Base-by-base conservation (phyloP, 2,113 vertebrate genomes). In the Dasypus novemcinctus region DNA sequence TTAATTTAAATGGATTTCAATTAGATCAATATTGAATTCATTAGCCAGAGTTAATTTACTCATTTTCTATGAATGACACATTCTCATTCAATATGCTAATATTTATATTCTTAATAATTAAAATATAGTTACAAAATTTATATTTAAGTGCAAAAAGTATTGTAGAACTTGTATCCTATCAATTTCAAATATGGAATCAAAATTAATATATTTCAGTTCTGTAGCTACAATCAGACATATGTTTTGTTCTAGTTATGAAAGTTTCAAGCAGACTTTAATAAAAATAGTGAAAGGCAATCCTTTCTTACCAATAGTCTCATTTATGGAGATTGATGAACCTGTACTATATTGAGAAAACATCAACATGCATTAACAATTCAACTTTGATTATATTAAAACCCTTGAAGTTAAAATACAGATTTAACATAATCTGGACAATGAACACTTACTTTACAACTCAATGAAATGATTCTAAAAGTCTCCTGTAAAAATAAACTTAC, bases 21-120 rank as follows among this genome's bases (percentile, higher is more conserved):
- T 72, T 82, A 92, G 87, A 63, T 66, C 20, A 92, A 11, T 25
- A 90, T 87, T 97, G 74, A 64, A 90, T 79, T 93, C 25, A 81
- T 82, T 21, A 80, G 7, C 82, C 66, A 92, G 36, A 46, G 69
- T 75, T 80, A 89, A 76, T 71, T 87, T 81, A 52, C 29, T 79
- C 18, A 54, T 82, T 91, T 63, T 94, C 49, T 72, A 92, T 52
- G n/a, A 90, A 66, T 78, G n/a, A 36, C 14, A 95, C 4, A 76
- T 59, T 86, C 54, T 79, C 7, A 54, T 38, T 92, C 68, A 78
- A 52, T 33, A 94, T 54, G 66, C 1, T 12, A 52, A 72, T 92
- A 87, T 91, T 92, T 87, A 59, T 36, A 68, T 72, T 49, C 61
- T 82, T 76, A 36, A 94, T 71, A 63, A 75, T 57, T 92, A 46